These are phyloP conservation scores for Pomacea maculata DNA, from an alignment of 1,140 invertebrate species.

Conservation along the genomic window DNA sequence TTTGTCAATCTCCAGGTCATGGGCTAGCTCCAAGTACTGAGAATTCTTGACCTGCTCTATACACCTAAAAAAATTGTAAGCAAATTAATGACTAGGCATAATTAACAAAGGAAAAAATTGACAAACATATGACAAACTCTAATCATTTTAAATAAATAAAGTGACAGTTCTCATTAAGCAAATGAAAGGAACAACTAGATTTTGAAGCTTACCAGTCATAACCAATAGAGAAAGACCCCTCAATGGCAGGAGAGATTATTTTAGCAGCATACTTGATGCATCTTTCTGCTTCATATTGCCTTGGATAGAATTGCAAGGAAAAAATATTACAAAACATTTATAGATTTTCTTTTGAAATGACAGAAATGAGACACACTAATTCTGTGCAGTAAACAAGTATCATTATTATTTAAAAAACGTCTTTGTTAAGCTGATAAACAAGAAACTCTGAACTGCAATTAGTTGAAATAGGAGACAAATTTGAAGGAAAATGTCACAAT, in stretches of 20 bases:
- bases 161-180: neutral
- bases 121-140: too few species aligned
- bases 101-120: neutral
- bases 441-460: too few species aligned
- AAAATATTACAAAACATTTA: neutral
- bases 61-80: slow-evolving; percentile 57
- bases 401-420: too few species aligned
- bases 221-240: slow-evolving; percentile 80
- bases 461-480: too few species aligned
- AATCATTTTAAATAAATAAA: neutral
- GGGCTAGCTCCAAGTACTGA: slow-evolving; percentile 80
- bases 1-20: slow-evolving; percentile 93
- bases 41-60: slow-evolving; percentile 78
- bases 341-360: too few species aligned
- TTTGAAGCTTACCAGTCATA: slow-evolving; percentile 68
- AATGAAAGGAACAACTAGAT: neutral
- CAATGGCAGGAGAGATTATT: slow-evolving; percentile 87
- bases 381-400: too few species aligned
- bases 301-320: slow-evolving; percentile 34
- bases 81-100: neutral
- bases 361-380: too few species aligned
- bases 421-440: too few species aligned
- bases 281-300: slow-evolving; percentile 81
- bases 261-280: slow-evolving; percentile 91
- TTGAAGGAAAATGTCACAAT: too few species aligned